Conservation (phyloP, 1,140 invertebrate genomes). For the Dryas iulia region DNA sequence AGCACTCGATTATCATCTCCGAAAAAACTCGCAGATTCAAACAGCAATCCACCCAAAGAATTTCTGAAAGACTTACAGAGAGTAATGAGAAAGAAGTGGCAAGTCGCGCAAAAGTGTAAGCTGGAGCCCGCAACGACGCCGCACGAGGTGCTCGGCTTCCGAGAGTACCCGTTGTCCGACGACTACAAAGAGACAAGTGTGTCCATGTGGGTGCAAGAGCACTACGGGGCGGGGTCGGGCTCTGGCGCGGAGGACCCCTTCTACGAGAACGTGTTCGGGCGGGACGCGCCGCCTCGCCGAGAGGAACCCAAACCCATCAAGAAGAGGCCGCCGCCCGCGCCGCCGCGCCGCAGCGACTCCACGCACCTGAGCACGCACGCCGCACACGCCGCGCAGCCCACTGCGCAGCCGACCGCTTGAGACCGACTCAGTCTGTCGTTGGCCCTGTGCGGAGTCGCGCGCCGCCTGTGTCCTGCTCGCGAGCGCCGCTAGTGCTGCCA, state of each 20-base stretch:
- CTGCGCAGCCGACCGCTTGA: slow-evolving; percentile 40
- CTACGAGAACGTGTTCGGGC: slow-evolving; percentile 65
- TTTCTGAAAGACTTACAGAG: slow-evolving; percentile 93
- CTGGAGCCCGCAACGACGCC: slow-evolving; percentile 91
- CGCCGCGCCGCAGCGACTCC: slow-evolving; percentile 68
- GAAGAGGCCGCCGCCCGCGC: slow-evolving; percentile 67
- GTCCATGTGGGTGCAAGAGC: slow-evolving; percentile 94
- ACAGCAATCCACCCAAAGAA: slow-evolving; percentile 88
- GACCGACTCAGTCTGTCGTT: slow-evolving; percentile 37
- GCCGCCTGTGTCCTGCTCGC: slow-evolving; percentile 23
- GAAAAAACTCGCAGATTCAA: slow-evolving; percentile 86
- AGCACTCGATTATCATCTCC: slow-evolving; percentile 86
- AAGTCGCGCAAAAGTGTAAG: slow-evolving; percentile 95
- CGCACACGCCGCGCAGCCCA: slow-evolving; percentile 24
- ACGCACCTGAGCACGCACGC: slow-evolving; percentile 57
- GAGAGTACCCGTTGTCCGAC: slow-evolving; percentile 86
- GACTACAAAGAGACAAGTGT: slow-evolving; percentile 91
- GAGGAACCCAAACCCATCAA: slow-evolving; percentile 64
- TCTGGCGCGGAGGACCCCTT: slow-evolving; percentile 57
- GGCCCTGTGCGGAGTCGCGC: slow-evolving; percentile 30
- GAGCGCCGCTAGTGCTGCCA: neutral
- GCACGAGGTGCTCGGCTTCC: slow-evolving; percentile 94
- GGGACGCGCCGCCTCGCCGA: slow-evolving; percentile 43
- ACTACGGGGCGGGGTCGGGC: slow-evolving; percentile 84
- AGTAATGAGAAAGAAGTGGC: slow-evolving; percentile 97